Conservation (phyloP, 1,140 invertebrate species). For the Carcinoscorpius rotundicauda region DNA sequence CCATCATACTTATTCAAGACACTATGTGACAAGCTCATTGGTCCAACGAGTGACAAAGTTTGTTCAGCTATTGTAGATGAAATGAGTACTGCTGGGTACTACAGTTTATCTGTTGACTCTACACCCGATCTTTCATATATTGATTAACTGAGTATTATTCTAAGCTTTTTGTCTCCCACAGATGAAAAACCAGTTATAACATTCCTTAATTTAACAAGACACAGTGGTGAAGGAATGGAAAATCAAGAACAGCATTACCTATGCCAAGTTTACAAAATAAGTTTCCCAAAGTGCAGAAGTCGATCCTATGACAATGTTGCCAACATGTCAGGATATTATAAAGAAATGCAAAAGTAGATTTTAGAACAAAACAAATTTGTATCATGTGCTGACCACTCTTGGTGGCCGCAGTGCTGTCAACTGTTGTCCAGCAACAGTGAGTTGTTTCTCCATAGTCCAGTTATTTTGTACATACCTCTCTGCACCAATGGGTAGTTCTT, state of each 20-base stretch:
- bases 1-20: slow-evolving; percentile 9
- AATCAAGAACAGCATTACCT: neutral
- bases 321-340: no score
- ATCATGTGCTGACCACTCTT: no score
- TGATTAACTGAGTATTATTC: slow-evolving; percentile 1
- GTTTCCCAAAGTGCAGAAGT: no score
- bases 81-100: slow-evolving; percentile 8
- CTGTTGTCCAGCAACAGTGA: no score
- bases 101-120: slow-evolving; percentile 6
- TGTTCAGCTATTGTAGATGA: neutral
- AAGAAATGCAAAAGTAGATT: neutral
- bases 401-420: no score
- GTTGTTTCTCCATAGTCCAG: slow-evolving; percentile 3
- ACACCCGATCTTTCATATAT: slow-evolving; percentile 6
- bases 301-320: no score
- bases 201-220: neutral
- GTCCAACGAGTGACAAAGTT: slow-evolving; percentile 7
- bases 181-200: neutral
- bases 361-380: neutral
- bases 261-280: no score
- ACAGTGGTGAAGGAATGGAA: neutral
- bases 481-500: neutral
- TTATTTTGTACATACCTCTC: slow-evolving; percentile 3
- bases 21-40: slow-evolving; percentile 5
- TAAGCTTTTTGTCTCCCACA: slow-evolving; percentile 3